These are phyloP conservation scores for Pelecanoides urinatrix DNA, from an alignment of 2,113 vertebrate genomes.

Conservation along the genomic window DNA sequence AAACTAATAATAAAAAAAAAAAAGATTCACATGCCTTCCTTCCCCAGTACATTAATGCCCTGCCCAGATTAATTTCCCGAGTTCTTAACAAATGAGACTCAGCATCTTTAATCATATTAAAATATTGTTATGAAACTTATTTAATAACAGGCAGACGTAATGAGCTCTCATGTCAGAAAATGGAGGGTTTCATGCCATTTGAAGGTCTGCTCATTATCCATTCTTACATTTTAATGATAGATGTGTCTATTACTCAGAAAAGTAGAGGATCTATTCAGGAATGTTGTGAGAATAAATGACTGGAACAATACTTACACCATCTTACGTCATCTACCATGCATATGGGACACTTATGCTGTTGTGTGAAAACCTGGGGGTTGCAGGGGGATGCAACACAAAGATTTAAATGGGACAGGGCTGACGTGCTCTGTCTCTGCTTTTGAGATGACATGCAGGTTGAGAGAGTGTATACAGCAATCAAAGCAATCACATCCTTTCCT, in stretches of 20 bases:
- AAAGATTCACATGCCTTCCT: slow-evolving; percentile 32
- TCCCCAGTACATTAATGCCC: not conserved
- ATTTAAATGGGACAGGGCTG: not conserved
- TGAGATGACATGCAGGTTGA: not conserved
- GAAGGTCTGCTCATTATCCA: not conserved
- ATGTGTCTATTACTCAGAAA: slow-evolving; percentile 12
- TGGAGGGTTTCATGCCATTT: not conserved
- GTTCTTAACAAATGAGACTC: not conserved
- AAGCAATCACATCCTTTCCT: not conserved
- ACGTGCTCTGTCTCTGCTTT: not conserved
- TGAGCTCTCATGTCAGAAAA: slow-evolving; percentile 6
- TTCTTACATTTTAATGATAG: slow-evolving; percentile 18
- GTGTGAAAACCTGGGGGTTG: not conserved
- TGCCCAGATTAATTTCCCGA: not conserved
- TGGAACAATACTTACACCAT: not conserved
- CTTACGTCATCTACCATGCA: fast-evolving
- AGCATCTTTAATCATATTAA: slow-evolving; percentile 43
- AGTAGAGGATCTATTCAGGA: not conserved
- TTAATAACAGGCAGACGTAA: slow-evolving; percentile 10
- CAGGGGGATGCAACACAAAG: not conserved
- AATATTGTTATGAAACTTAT: not conserved
- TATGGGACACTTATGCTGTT: not conserved
- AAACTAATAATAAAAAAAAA: slow-evolving; percentile 29
- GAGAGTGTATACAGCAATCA: not conserved
- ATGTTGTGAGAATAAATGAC: not conserved